Base-by-base conservation (phyloP, 2,888 invertebrate genomes). In the Drosophila anceps region DNA sequence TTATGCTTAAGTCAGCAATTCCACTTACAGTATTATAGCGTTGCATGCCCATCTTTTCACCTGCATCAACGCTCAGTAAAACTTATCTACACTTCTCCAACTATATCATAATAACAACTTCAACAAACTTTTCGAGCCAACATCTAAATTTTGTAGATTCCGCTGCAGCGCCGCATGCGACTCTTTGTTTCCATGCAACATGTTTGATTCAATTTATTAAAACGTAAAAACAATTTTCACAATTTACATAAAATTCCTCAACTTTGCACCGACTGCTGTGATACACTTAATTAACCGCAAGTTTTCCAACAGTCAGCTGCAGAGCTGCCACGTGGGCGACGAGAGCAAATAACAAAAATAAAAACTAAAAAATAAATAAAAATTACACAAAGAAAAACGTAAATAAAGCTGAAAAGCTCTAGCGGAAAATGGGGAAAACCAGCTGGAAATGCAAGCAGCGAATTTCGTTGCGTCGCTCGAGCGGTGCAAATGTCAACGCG, bases 401-500 rank as follows among this genome's bases (percentile, higher is more conserved):
- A 44, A 57, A 46, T 46, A 37, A 48, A 48, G 29, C n/a, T 41
- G 51, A 31, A 10, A 39, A 31, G 20, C 39, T 39, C 2, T 8
- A 12, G 39, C 18, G 58, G 50, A 41, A 76, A 79, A 60, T 73
- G 78, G 39, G 35, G 29, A 70, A 65, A 82, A 60, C 46, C 69
- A 79, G 63, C 71, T 79, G 73, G 67, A 57, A 69, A 60, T 78
- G 79, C 87, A 78, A 57, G 59, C 66, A 72, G 57, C 65, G 78
- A 82, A 27, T 73, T 73, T 84, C 68, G 79, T 69, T 75, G 75
- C 62, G 31, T 50, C 39, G 67, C 37, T 66, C 63, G 61, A 72
- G 69, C 69, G 57, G 66, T 68, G 78, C 70, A 86, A 83, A 78
- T 83, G 73, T 79, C 85, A 84, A 72, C 70, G 69, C 63, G 58